These are phyloP conservation scores for Sinhomidia bicolor DNA, from an alignment of 2,888 invertebrate species.

Conservation along the genomic window DNA sequence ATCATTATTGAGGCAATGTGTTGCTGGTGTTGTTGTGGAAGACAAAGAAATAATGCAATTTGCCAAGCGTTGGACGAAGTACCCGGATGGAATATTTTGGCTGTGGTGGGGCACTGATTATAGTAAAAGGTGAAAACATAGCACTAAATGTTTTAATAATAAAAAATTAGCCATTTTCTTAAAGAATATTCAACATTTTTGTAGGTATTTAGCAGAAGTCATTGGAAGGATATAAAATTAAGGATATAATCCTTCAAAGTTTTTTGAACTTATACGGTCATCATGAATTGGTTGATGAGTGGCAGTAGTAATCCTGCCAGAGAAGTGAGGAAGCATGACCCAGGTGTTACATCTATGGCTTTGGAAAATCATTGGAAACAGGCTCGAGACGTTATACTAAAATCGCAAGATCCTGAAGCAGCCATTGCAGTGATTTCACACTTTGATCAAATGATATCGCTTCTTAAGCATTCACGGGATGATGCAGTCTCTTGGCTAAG, in stretches of 20 bases:
- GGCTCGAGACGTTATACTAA: slow-evolving; percentile 74
- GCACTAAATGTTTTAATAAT: too few relatives aligned
- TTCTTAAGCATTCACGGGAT: slow-evolving; percentile 72
- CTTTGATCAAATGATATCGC: slow-evolving; percentile 78
- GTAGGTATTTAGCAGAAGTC: background rate
- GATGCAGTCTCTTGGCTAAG: slow-evolving; percentile 71
- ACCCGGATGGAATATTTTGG: slow-evolving; percentile 2
- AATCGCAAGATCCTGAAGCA: slow-evolving; percentile 73
- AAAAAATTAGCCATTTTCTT: background rate
- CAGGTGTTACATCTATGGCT: slow-evolving; percentile 73
- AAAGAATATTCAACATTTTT: background rate
- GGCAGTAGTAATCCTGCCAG: slow-evolving; percentile 66
- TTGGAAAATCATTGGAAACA: slow-evolving; percentile 79
- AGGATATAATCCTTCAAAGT: background rate
- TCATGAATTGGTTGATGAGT: slow-evolving; percentile 76
- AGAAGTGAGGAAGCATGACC: slow-evolving; percentile 75
- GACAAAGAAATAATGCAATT: slow-evolving; percentile 25
- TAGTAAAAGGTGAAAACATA: background rate
- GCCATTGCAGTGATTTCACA: slow-evolving; percentile 78
- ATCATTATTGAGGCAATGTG: background rate
- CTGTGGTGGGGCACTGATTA: slow-evolving; percentile 17
- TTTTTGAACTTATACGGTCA: background rate
- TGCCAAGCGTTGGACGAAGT: slow-evolving; percentile 2
- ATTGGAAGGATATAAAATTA: background rate
- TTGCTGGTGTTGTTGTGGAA: background rate